Evolutionary conservation across 1,140 invertebrate species (phyloP).

Genomic region (Thaumatotibia leucotreta): DNA sequence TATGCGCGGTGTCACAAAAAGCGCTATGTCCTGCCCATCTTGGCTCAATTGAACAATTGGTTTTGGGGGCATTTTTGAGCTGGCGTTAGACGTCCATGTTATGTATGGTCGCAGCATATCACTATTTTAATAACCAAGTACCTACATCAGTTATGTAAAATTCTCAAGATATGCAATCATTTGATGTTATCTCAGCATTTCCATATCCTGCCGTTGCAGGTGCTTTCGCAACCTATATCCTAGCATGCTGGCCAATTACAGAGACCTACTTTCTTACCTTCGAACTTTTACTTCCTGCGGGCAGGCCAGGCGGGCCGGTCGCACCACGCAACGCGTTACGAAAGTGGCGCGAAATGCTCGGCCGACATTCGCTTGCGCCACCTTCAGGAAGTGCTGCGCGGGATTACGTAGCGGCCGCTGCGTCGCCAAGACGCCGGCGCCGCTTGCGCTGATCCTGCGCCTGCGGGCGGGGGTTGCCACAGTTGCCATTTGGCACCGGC

Average conservation of each 20-base stretch:
- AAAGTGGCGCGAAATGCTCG: slow-evolving; percentile 74
- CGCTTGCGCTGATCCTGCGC: slow-evolving; percentile 26
- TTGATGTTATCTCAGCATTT: slow-evolving; percentile 34
- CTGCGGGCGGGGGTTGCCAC: background rate
- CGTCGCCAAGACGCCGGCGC: slow-evolving; percentile 22
- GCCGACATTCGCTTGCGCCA: slow-evolving; percentile 75
- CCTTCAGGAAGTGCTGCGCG: slow-evolving; percentile 71
- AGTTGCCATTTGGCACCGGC: background rate
- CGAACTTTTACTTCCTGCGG: slow-evolving; percentile 76
- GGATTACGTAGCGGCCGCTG: slow-evolving; percentile 58
- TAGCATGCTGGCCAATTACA: slow-evolving; percentile 74
- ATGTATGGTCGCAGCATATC: no score
- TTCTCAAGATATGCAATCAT: slow-evolving; percentile 22
- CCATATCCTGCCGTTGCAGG: slow-evolving; percentile 31
- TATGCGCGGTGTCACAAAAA: no score
- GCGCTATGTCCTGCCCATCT: no score
- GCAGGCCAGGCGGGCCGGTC: slow-evolving; percentile 63
- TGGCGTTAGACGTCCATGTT: no score
- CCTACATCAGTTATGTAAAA: slow-evolving; percentile 11
- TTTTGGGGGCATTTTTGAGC: no score
- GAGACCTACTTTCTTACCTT: slow-evolving; percentile 76
- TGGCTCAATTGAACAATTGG: no score
- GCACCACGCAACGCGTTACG: slow-evolving; percentile 72
- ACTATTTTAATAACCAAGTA: slow-evolving; percentile 14
- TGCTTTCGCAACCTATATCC: slow-evolving; percentile 56